These are phyloP conservation scores for Anolis apletophallus DNA, from an alignment of 2,797 vertebrate species.

Conservation along the genomic window DNA sequence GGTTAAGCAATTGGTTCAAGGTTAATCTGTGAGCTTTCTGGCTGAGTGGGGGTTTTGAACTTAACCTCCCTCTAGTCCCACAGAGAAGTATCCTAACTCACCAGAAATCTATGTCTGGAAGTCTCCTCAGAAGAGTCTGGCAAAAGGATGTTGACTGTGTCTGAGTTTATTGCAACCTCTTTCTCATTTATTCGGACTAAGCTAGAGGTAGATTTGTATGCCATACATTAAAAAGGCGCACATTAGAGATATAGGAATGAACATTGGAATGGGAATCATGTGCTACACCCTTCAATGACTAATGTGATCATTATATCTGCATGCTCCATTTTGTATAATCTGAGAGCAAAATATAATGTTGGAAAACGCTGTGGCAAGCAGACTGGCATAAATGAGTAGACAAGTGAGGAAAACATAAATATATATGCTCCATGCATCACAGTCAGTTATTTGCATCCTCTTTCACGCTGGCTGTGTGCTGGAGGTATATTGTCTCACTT, in stretches of 20 bases:
- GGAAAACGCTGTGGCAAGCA: conserved; percentile 43
- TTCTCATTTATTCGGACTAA: neutral
- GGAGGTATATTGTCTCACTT: neutral
- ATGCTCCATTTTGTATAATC: conserved; percentile 45
- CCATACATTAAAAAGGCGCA: neutral
- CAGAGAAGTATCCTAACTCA: neutral
- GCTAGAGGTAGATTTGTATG: neutral
- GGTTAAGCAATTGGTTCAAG: neutral
- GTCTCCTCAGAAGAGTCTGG: neutral
- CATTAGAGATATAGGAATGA: conserved; percentile 20
- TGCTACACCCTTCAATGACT: conserved; percentile 34
- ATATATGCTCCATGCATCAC: conserved; percentile 8
- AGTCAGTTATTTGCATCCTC: neutral
- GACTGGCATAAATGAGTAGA: neutral
- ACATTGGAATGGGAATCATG: conserved; percentile 26
- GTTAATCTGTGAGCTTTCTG: neutral
- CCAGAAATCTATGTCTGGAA: neutral
- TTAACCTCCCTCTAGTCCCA: neutral
- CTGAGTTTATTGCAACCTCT: neutral
- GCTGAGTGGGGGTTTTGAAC: neutral
- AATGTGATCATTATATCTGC: conserved; percentile 24
- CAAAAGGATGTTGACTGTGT: neutral
- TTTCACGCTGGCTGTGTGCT: neutral
- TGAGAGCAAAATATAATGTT: conserved; percentile 51
- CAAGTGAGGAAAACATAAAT: neutral